phyloP scores from a whole-genome alignment of 1,140 invertebrate genomes.

The Archivesica marissinica region DNA sequence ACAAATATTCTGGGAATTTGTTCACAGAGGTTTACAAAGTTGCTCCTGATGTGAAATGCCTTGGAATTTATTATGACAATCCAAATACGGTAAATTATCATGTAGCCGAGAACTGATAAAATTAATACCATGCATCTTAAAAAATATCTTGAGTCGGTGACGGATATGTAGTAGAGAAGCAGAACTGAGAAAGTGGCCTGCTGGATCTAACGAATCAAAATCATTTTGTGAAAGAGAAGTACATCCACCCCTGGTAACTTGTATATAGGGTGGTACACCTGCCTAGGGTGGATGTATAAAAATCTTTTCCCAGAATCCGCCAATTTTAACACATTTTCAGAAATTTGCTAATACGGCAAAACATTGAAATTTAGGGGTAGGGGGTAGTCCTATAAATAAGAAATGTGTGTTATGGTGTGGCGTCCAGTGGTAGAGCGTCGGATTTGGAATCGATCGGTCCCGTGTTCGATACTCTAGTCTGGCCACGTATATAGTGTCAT shows the following conservation, averaged over 20 bases:
- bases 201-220: not conserved
- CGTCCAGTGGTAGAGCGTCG: no score
- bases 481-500: not conserved
- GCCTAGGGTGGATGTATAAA: no score
- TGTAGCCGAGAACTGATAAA: not conserved
- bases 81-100: conserved; percentile 81
- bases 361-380: no score
- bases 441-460: no score
- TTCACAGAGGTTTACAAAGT: conserved; percentile 83
- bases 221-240: not conserved
- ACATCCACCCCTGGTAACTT: no score
- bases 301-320: no score
- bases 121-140: not conserved
- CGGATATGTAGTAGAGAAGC: not conserved
- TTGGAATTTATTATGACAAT: conserved; percentile 85
- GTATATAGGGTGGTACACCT: no score
- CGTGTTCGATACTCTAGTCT: not conserved
- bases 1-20: conserved; percentile 82
- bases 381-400: not conserved
- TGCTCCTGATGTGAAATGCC: conserved; percentile 78
- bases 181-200: not conserved
- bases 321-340: no score
- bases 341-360: no score
- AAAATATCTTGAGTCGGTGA: not conserved
- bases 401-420: not conserved